Base-by-base conservation (phyloP, 2,113 vertebrate species). In the Myodes glareolus region DNA sequence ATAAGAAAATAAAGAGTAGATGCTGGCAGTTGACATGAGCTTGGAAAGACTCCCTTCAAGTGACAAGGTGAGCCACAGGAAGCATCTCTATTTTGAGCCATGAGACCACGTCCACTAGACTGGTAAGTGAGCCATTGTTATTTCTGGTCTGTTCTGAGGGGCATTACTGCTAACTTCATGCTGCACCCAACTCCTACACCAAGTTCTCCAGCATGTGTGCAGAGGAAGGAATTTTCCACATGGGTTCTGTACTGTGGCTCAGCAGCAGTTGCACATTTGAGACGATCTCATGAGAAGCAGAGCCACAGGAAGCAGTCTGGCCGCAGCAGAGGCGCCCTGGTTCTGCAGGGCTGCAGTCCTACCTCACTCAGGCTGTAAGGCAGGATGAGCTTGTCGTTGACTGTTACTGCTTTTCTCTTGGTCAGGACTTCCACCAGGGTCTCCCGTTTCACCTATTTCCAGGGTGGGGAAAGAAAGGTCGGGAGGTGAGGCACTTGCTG, bases 361-460 rank as follows among this genome's bases (percentile, higher is more conserved):
- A 99, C 99, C 99, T 99, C 99, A 65, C 98, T 99, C 97, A 99
- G 99, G 98, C 99, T 99, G 98, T 99, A 99, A 7, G 99, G 99
- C 92, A 99, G 99, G 97, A 99, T 99, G 92, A 99, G 99, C 94
- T 99, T 99, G 98, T 99, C 99, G 1, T 99, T 99, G 91, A 99
- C 99, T 0, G 99, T 99, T 98, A 99, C 99, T 0, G 99, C 99
- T 99, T 99, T 99, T 98, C 99, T 99, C 97, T 99, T 99, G 4
- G 99, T 99, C 95, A 99, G 98, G 1, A 99, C 99, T 97, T 99
- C 99, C 16, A 99, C 99, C 81, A 99, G 97, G 98, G 99, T 98
- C 98, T 99, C 99, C 84, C 99, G 99, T 97, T 99, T 99, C 55
- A 99, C 99, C 99, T 99, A 97, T 76, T 65, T 96, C 16, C 88